Percentiles rank a stretch among this genome's conserved stretches.
Conservation (phyloP, 2,797 vertebrate genomes). For the Liparis tanakae region DNA sequence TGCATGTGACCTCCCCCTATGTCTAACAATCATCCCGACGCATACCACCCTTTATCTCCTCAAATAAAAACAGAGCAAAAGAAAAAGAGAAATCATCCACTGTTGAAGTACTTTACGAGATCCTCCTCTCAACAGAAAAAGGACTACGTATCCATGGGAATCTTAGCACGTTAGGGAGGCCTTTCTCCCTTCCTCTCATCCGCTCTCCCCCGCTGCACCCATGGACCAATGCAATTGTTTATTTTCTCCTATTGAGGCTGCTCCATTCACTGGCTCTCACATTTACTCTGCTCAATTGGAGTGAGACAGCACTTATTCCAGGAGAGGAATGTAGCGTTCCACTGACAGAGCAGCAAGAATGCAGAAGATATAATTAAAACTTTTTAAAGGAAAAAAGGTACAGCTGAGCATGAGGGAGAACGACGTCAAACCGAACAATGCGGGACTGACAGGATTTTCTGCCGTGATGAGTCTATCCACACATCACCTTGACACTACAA, state of each 20-base stretch:
- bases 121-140: slow-evolving; percentile 75
- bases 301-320: slow-evolving; percentile 83
- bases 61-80: slow-evolving; percentile 74
- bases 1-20: slow-evolving; percentile 52
- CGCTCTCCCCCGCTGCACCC: slow-evolving; percentile 78
- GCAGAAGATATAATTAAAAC: slow-evolving; percentile 77
- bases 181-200: slow-evolving; percentile 75
- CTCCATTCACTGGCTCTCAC: slow-evolving; percentile 82
- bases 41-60: slow-evolving; percentile 67
- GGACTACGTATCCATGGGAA: slow-evolving; percentile 81
- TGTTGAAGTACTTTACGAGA: slow-evolving; percentile 78
- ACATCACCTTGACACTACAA: slow-evolving; percentile 71
- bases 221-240: slow-evolving; percentile 83
- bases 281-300: slow-evolving; percentile 84
- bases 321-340: slow-evolving; percentile 82
- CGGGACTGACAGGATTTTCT: slow-evolving; percentile 58
- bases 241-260: slow-evolving; percentile 83
- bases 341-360: slow-evolving; percentile 80
- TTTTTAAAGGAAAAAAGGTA: slow-evolving; percentile 66
- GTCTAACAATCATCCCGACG: slow-evolving; percentile 68
- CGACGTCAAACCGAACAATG: slow-evolving; percentile 47
- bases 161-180: slow-evolving; percentile 79
- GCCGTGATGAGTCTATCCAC: slow-evolving; percentile 65
- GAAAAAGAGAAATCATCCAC: slow-evolving; percentile 76
- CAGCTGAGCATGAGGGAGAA: slow-evolving; percentile 67